Evolutionary conservation across 2,888 invertebrate species (phyloP).

Genomic region (Meta bourneti): DNA sequence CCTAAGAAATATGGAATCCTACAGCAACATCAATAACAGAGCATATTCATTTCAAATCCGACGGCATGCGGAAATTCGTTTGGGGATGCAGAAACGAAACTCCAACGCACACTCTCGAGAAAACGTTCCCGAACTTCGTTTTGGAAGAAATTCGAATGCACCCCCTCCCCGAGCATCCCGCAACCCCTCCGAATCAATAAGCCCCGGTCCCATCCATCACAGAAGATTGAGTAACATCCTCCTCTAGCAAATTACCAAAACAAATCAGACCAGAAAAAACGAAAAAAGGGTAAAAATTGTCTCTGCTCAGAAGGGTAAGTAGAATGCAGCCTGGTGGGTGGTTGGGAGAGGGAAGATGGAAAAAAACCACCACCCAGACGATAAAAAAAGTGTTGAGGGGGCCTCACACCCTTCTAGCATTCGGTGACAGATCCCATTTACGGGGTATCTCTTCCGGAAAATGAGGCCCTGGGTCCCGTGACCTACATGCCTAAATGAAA

Average conservation of each 20-base stretch:
- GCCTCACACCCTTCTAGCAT: not conserved
- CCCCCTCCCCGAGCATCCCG: too few species aligned
- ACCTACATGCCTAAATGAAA: conserved; percentile 15
- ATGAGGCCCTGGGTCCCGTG: not conserved
- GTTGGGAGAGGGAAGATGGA: not conserved
- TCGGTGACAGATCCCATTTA: conserved; percentile 14
- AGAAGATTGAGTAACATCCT: not conserved
- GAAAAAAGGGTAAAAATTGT: not conserved
- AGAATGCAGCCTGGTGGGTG: not conserved
- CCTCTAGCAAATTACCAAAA: not conserved
- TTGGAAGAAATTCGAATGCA: too few species aligned
- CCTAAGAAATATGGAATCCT: too few species aligned
- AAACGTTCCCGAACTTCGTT: too few species aligned
- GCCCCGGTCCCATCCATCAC: not conserved
- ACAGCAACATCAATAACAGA: too few species aligned
- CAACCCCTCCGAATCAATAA: too few species aligned
- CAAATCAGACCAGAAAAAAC: not conserved
- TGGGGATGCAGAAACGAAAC: too few species aligned
- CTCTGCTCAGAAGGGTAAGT: not conserved
- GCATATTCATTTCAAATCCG: too few species aligned
- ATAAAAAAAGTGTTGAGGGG: not conserved
- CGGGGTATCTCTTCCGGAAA: conserved; percentile 8
- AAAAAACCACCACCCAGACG: not conserved
- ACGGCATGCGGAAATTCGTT: too few species aligned
- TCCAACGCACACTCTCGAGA: too few species aligned